Base-by-base conservation (phyloP, 2,113 vertebrate species). In the Copsychus sechellarum region DNA sequence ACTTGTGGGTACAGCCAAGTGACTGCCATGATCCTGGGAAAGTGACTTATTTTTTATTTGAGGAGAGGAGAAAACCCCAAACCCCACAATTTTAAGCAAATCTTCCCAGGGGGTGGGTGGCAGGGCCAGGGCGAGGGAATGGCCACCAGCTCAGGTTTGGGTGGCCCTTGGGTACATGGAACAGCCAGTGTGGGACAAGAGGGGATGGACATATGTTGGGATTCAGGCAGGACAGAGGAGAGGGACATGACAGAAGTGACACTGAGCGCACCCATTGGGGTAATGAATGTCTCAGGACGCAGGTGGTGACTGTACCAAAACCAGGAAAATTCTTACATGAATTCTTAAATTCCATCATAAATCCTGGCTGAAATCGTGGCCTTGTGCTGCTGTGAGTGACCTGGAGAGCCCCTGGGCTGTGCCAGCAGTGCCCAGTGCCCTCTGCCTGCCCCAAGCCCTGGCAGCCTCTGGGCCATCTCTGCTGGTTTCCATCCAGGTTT, bases 361-460 rank as follows among this genome's bases (percentile, higher is more conserved):
- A 60, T 54, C 67, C 47, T 15, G 8, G 26, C 23, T 43, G 62
- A 34, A 69, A 48, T 11, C 0, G 0, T 23, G 31, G 62, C 71
- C 71, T 77, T 0, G 6, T 0, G 7, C 31, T 83, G 67, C 72
- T 2, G 24, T n/a, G 82, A 56, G 65, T 1, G 4, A 28, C 7
- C 19, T 0, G 0, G 66, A 43, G 36, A 26, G 25, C n/a, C 21
- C 25, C 23, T 10, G 21, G 31, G 3, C n/a, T 1, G 3, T 3
- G 22, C 8, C 34, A 25, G 36, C 23, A 3, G 54, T 14, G 47
- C 43, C n/a, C 83, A 48, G 62, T 18, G 28, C n/a, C 40, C 86
- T 56, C 79, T 43, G 56, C 69, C 42, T 0, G 0, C 0, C 10
- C 56, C 13, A 57, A 26, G 56, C 29, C 60, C 38, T 2, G 5